Conservation (phyloP, 1,140 invertebrate species). For the Drosophila tristis region DNA sequence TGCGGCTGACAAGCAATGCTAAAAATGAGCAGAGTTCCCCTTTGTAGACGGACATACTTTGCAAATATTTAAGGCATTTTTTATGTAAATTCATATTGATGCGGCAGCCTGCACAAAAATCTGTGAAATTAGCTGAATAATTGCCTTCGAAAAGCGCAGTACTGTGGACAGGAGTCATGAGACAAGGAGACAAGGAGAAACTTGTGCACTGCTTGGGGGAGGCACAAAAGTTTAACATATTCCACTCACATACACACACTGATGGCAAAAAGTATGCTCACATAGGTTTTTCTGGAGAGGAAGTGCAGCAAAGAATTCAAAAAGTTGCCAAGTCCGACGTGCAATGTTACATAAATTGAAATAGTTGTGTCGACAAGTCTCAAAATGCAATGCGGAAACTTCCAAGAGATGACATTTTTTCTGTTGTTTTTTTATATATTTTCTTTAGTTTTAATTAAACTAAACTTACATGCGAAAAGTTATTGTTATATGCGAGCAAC, state of each 20-base stretch:
- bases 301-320: conserved; percentile 24
- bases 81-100: conserved; percentile 17
- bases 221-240: conserved; percentile 21
- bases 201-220: conserved; percentile 10
- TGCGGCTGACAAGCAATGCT: conserved; percentile 73
- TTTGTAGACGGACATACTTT: conserved; percentile 33
- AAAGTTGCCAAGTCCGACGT: conserved; percentile 47
- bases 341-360: conserved; percentile 71
- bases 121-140: conserved; percentile 49
- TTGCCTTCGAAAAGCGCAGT: conserved; percentile 17
- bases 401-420: conserved; percentile 47
- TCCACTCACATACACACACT: conserved; percentile 7
- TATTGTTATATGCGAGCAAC: conserved; percentile 49
- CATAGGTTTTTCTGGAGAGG: neutral
- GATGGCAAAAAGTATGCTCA: conserved; percentile 4
- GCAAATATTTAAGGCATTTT: conserved; percentile 20
- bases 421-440: conserved; percentile 18
- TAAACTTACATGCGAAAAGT: conserved; percentile 66
- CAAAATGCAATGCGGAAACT: conserved; percentile 61
- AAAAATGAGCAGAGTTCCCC: conserved; percentile 45
- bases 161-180: neutral
- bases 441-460: conserved; percentile 71
- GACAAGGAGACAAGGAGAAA: conserved; percentile 6
- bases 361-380: conserved; percentile 65
- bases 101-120: conserved; percentile 7